Percentiles rank a stretch among this genome's conserved stretches.
Evolutionary conservation across 2,888 invertebrate genomes (phyloP).

Genomic region (Caenorhabditis plicata): DNA sequence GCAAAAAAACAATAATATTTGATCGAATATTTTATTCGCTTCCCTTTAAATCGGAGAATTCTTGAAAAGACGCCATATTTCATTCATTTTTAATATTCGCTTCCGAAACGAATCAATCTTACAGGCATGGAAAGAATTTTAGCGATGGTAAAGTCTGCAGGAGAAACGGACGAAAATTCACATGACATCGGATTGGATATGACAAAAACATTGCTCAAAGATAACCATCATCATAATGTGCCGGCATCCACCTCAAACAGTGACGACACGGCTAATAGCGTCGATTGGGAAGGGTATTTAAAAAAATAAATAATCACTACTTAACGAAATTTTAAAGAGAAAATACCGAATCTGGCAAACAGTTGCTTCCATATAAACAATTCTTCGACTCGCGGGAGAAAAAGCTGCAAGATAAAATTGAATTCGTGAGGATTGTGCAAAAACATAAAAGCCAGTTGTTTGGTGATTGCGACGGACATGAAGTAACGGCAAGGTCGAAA

Average conservation of each 20-base stretch:
- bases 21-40: no score
- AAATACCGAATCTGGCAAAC: slow-evolving; percentile 9
- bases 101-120: no score
- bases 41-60: no score
- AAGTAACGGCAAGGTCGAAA: slow-evolving; percentile 35
- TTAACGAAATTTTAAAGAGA: slow-evolving; percentile 7
- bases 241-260: background rate
- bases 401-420: slow-evolving; percentile 35
- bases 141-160: background rate
- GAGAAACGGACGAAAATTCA: background rate
- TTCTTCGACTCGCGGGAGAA: slow-evolving; percentile 31
- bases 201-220: background rate
- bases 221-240: background rate
- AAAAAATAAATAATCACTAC: background rate
- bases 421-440: slow-evolving; percentile 32
- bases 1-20: no score
- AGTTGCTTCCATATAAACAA: slow-evolving; percentile 13
- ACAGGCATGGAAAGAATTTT: background rate
- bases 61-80: no score
- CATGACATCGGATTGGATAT: background rate
- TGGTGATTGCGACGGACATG: slow-evolving; percentile 36
- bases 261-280: background rate
- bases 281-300: slow-evolving; percentile 1
- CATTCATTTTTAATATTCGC: no score
- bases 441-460: slow-evolving; percentile 36